Evolutionary conservation across 2,888 invertebrate genomes (phyloP).

Genomic region (Blomia tropicalis): DNA sequence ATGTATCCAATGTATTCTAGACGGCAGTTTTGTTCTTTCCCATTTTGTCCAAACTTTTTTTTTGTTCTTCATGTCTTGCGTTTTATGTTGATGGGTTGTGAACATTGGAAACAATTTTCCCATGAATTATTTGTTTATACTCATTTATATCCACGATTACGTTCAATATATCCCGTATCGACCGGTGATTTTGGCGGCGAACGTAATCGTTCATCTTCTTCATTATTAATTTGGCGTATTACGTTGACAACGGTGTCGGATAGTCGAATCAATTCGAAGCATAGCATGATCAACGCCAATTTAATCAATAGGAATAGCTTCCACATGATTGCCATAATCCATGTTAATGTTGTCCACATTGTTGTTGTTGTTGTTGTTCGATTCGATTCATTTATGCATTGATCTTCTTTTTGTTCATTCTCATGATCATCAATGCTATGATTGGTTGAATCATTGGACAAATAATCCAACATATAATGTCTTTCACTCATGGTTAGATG

Average conservation of each 20-base stretch:
- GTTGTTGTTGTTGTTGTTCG: neutral
- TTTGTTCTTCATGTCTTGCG: too few species aligned
- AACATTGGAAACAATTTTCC: too few species aligned
- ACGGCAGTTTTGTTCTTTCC: too few species aligned
- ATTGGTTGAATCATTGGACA: neutral
- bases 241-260: neutral
- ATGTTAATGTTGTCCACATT: neutral
- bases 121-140: neutral
- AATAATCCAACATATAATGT: neutral
- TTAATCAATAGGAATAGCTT: slow-evolving; percentile 12
- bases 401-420: neutral
- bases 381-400: neutral
- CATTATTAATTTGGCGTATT: neutral
- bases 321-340: neutral
- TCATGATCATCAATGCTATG: neutral
- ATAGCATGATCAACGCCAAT: neutral
- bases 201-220: neutral
- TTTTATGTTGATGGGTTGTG: too few species aligned
- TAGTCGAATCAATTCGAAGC: slow-evolving; percentile 12
- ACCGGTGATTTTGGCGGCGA: slow-evolving; percentile 7
- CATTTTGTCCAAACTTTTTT: too few species aligned
- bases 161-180: slow-evolving; percentile 14
- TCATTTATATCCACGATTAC: slow-evolving; percentile 17
- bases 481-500: too few species aligned
- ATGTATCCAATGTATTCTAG: too few species aligned